Base-by-base conservation (phyloP, 2,888 invertebrate species). In the Cybosia mesomella region DNA sequence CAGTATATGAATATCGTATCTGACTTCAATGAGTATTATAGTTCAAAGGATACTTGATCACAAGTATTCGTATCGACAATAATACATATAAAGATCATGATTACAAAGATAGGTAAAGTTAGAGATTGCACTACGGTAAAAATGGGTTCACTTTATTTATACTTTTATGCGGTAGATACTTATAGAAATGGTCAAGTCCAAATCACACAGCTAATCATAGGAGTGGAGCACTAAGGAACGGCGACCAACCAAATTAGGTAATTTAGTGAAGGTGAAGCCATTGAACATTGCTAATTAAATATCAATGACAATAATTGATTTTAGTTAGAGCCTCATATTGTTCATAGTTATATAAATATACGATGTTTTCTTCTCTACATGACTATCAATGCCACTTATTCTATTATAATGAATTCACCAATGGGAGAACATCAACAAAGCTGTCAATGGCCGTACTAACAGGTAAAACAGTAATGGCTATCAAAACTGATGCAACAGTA, bases 401-500 rank as follows among this genome's bases (percentile, higher is more conserved):
- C 22, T 36, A 36, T 18, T 5, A 21, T 39, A 59, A 39, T 59
- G n/a, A 39, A 64, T 32, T 64, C 22, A 58, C 58, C 18, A 32
- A 65, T 58, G 49, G 24, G 15, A 24, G 7, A 53, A 66, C 24
- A 59, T 36, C 53, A 39, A 55, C 55, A 39, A 53, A 24, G 2
- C 22, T 36, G n/a, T 15, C 24, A 58, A 10, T 24, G 34, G 32
- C 34, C 22, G 13, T 32, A 22, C 22, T 22, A 36, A 67, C 22
- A 57, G 10, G n/a, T n/a, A 21, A 13, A 7, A 43, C 32, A 57
- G 55, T 55, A 53, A 53, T 28, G 18, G 66, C 36, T 32, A n/a
- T 39, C 55, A 54, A 65, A 60, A 71, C 39, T 70, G 68, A 70
- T 43, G 70, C 66, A 68, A 76, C 21, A 22, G 53, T 34, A 64